A percentile compares a stretch with the other conserved stretches of the same genome.
Conservation (phyloP, 2,797 vertebrate species). For the Pseudochirops corinnae region DNA sequence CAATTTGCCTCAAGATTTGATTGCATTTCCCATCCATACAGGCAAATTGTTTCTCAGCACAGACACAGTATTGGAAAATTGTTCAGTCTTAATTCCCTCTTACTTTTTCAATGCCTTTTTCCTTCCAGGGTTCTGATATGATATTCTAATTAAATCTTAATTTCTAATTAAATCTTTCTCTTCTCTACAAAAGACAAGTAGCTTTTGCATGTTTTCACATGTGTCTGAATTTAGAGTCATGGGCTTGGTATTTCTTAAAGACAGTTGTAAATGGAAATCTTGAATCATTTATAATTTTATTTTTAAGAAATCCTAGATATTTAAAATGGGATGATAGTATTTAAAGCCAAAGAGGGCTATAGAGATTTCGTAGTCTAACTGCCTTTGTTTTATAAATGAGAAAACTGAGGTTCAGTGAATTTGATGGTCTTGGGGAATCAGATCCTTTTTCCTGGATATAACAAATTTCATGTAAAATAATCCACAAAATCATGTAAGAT, state of each 20-base stretch:
- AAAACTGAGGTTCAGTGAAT: not conserved
- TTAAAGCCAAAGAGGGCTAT: not conserved
- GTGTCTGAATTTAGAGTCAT: not conserved
- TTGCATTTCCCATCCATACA: not conserved
- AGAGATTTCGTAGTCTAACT: not conserved
- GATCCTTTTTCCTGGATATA: not conserved
- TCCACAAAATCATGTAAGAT: not conserved
- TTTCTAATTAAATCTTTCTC: no score
- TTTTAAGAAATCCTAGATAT: not conserved
- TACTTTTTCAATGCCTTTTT: not conserved
- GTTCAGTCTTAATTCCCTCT: not conserved
- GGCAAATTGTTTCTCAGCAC: not conserved
- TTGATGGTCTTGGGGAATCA: not conserved
- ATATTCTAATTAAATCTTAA: not conserved
- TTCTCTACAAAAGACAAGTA: fast-evolving
- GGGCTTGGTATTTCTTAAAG: not conserved
- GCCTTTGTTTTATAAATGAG: not conserved
- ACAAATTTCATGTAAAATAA: not conserved
- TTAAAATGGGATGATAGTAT: not conserved
- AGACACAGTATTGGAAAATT: not conserved
- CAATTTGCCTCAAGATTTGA: not conserved
- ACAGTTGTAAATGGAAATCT: not conserved
- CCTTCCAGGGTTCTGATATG: not conserved
- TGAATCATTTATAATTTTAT: not conserved
- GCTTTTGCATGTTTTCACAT: not conserved